Evolutionary conservation across 2,113 vertebrate genomes (phyloP), one percentile per base, ranked within the genome.

Genomic region (Bolborhynchus lineola): DNA sequence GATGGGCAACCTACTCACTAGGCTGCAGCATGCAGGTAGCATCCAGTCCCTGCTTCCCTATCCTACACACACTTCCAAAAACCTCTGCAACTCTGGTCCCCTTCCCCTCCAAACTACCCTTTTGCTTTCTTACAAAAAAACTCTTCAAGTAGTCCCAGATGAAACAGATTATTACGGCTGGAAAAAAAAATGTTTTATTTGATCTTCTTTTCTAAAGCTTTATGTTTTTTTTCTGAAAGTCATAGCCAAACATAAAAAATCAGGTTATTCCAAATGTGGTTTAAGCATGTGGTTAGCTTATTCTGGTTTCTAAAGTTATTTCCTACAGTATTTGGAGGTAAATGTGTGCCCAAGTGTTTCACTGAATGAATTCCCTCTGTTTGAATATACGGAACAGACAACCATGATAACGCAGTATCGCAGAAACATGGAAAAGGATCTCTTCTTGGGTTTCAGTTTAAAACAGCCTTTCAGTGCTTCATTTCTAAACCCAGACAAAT

Each of bases 371-470:
- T 72, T 71, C 9, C 7, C 31, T 20, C 17, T 26, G 6, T 78
- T 68, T 1, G 0, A 88, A 33, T 0, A 1, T 12, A 31, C 15
- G 15, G 37, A 71, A 47, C 18, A 39, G 24, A 44, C 9, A 91
- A 39, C n/a, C 23, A 9, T 4, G 12, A 69, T 16, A 68, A 28
- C 21, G 18, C 1, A 2, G 24, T 21, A 23, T 24, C 1, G 0
- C 2, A 28, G 60, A 63, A 75, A 47, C 1, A 2, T 2, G 26
- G 2, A 4, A 57, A 85, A 63, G 44, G 41, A 79, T 49, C 28
- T 59, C 37, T 79, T 78, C 52, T 68, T 33, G 65, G 57, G 44
- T 52, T 93, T 46, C 77, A 84, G 52, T 55, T 82, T 44, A 71
- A 65, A 88, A 76, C 44, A 84, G 52, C 42, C 62, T 11, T 44